Evolutionary conservation across 35 echinoderm and acorn worm species (phyloP), one percentile per base, ranked within the genome.

Genomic region (Apostichopus parvimensis): DNA sequence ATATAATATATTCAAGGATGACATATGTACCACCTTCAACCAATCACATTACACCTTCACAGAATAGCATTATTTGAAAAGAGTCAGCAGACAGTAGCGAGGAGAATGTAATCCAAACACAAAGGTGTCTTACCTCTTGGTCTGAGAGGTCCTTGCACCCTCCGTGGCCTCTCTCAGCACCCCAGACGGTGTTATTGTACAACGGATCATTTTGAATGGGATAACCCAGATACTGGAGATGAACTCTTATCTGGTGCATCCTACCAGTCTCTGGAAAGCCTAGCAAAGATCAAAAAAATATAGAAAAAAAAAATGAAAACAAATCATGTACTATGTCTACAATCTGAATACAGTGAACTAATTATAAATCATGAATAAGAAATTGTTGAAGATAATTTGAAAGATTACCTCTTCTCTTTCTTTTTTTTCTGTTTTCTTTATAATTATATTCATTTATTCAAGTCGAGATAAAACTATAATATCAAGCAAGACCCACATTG

Each of bases 181-280:
- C 97, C 97, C 97, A 99, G 10, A 95, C 97, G 3, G 75, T 20
- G 76, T 94, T 96, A 78, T 94, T 99, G 71, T 96, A 99, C 34
- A 99, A 89, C 15, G 97, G 97, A 91, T 99, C 97, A 58, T 96
- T 96, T 1, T 94, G 64, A 34, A 99, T 95, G n/a, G 97, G 97
- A 53, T 92, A 92, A 58, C 97, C 97, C 21, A 99, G 80, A 73
- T 96, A 96, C 77, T 96, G 95, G 1, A 96, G 87, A 75, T 96
- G 95, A 2, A 96, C 95, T 53, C 95, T 84, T 28, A 99, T 99
- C 89, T 99, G 97, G 78, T 99, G 95, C 95, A 96, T 96, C 10
- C 97, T 81, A 45, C 97, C 97, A 20, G 97, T 99, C 28, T 94
- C 90, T 17, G 97, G 97, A 75, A 87, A 78, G 93, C 97, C 97